Conservation (phyloP, 37 sponge, comb jelly and placozoan genomes). For the Aplysina aerophoba region DNA sequence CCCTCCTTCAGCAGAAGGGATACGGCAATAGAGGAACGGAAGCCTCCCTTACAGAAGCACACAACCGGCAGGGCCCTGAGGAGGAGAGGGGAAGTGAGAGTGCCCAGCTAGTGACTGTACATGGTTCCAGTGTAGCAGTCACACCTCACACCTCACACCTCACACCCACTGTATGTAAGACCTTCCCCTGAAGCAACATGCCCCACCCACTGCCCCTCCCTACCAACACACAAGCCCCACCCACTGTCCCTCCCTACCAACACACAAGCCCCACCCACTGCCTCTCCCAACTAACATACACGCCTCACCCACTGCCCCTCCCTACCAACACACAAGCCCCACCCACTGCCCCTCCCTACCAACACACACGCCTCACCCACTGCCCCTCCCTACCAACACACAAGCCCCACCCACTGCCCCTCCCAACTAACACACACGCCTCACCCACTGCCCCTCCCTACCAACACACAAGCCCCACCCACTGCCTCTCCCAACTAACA, state of each 20-base stretch:
- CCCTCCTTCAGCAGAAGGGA: constrained; percentile 69
- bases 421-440: too few relatives aligned
- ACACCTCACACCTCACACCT: not conserved
- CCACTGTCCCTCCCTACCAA: not conserved
- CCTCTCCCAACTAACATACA: too few relatives aligned
- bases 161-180: too few relatives aligned
- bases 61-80: not conserved
- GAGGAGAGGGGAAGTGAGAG: not conserved
- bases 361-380: too few relatives aligned
- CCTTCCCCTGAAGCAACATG: not conserved
- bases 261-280: not conserved
- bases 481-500: too few relatives aligned
- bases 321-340: too few relatives aligned
- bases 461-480: too few relatives aligned
- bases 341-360: too few relatives aligned
- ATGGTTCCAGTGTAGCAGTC: not conserved
- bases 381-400: too few relatives aligned
- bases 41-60: constrained; percentile 78
- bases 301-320: too few relatives aligned
- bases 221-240: not conserved
- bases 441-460: too few relatives aligned
- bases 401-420: not conserved
- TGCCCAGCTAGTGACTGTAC: too few relatives aligned
- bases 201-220: not conserved
- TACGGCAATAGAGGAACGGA: constrained; percentile 75